Evolutionary conservation across 1,140 invertebrate species (phyloP).

Genomic region (Panagrolaimus sp.): DNA sequence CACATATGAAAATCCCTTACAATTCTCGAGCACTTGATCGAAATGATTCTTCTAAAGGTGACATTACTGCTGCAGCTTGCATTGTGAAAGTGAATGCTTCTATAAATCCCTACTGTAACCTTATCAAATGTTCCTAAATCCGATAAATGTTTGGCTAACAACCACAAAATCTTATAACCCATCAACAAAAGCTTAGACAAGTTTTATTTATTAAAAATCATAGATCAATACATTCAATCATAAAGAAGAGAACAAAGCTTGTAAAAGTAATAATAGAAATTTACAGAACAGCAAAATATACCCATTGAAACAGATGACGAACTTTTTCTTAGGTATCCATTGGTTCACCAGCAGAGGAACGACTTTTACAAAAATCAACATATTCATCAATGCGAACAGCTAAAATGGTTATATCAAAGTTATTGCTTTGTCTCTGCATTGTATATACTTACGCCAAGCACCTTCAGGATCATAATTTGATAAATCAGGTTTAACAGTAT

Average conservation of each 20-base stretch:
- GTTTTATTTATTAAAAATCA: no score
- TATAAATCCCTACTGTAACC: no score
- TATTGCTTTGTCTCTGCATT: no score
- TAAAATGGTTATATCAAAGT: no score
- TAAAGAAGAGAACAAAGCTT: no score
- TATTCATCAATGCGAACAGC: constrained; percentile 95
- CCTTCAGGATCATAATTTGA: constrained; percentile 96
- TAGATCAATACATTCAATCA: no score
- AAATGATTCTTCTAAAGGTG: neutral
- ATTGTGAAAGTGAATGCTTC: no score
- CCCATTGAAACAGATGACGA: neutral
- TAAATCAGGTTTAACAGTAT: constrained; percentile 88
- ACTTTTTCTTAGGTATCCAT: neutral
- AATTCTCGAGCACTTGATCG: neutral
- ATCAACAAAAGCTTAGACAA: no score
- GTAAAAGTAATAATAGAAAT: neutral
- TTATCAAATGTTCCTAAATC: no score
- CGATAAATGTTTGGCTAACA: no score
- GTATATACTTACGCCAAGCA: constrained; percentile 70
- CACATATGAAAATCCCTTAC: neutral
- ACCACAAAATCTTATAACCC: no score
- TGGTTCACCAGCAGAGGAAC: neutral
- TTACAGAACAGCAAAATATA: neutral
- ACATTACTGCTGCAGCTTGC: no score
- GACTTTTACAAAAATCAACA: constrained; percentile 70